Conservation (phyloP, 2,797 vertebrate genomes). For the Rallus crepitans region DNA sequence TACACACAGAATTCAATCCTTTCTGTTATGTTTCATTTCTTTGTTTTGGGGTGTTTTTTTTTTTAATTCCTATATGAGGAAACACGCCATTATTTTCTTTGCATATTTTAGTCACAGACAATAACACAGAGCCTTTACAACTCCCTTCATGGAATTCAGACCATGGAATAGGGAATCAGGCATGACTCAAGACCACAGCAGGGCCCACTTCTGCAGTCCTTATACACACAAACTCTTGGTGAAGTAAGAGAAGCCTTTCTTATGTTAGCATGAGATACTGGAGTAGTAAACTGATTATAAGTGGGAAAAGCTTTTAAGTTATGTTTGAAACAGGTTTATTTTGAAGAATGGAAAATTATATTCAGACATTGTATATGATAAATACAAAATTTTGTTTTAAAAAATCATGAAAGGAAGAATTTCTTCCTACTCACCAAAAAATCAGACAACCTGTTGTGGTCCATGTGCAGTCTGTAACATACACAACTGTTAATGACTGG, state of each 20-base stretch:
- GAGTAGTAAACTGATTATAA: background rate
- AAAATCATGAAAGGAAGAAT: background rate
- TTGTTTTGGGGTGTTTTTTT: background rate
- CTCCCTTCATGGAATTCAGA: background rate
- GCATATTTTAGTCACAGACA: background rate
- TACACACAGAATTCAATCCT: background rate
- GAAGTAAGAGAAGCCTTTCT: background rate
- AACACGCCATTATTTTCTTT: background rate
- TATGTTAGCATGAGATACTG: background rate
- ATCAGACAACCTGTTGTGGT: background rate
- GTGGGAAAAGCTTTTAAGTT: background rate
- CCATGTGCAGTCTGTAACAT: background rate
- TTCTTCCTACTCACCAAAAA: background rate
- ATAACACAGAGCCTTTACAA: background rate
- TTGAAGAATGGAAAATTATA: background rate
- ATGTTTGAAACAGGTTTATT: background rate
- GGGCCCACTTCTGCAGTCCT: background rate
- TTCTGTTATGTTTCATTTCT: background rate
- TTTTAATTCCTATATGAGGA: background rate
- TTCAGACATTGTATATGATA: background rate
- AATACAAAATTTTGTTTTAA: background rate
- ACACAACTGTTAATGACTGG: conserved; percentile 35
- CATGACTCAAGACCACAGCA: background rate
- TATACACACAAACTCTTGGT: background rate
- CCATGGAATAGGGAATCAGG: background rate